Conservation (phyloP, 2,797 vertebrate species). For the Sebastes hubbsi region DNA sequence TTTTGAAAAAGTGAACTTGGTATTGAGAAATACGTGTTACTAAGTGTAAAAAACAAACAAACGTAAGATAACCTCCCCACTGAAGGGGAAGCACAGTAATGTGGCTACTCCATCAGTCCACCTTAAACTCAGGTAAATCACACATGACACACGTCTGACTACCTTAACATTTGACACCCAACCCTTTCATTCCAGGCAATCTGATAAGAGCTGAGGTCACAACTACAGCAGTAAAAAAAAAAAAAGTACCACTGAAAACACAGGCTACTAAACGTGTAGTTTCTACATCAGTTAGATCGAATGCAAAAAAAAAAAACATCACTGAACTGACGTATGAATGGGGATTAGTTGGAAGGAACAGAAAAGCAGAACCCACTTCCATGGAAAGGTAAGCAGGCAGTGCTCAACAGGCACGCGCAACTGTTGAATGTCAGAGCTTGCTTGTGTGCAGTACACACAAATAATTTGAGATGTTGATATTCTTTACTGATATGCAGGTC, state of each 20-base stretch:
- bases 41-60: not conserved
- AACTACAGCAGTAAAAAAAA: slow-evolving; percentile 29
- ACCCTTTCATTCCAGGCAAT: slow-evolving; percentile 64
- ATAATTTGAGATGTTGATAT: slow-evolving; percentile 53
- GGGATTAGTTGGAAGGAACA: not conserved
- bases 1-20: not conserved
- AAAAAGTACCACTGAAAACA: slow-evolving; percentile 13
- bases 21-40: not conserved
- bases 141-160: slow-evolving; percentile 5
- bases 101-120: not conserved
- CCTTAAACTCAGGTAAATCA: slow-evolving; percentile 34
- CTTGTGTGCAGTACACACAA: slow-evolving; percentile 65
- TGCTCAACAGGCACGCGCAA: not conserved
- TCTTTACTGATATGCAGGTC: slow-evolving; percentile 53
- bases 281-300: not conserved
- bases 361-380: slow-evolving; percentile 21
- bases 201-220: slow-evolving; percentile 68
- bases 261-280: not conserved
- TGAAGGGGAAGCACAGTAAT: not conserved
- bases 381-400: slow-evolving; percentile 31
- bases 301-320: not conserved
- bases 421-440: slow-evolving; percentile 47
- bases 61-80: not conserved
- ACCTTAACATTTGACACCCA: slow-evolving; percentile 38
- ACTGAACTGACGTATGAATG: not conserved